Base-by-base conservation (phyloP, 2,888 invertebrate species). In the Dendrolimus pini region DNA sequence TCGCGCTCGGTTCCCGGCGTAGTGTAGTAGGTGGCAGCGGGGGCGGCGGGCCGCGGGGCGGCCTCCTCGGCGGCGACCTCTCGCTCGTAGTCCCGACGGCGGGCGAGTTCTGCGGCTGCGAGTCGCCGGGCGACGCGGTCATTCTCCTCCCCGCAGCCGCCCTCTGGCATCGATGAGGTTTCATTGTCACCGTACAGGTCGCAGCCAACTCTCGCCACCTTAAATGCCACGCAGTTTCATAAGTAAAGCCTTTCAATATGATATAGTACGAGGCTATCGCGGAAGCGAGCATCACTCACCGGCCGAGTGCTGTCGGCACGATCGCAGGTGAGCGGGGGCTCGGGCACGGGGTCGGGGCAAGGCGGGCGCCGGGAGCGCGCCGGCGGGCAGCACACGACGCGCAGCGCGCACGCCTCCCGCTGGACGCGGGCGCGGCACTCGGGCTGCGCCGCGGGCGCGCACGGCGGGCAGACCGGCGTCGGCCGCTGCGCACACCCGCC, bases 401-500 rank as follows among this genome's bases (percentile, higher is more conserved):
- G 71, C 62, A 61, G 55, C 18, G 68, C 73, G 56, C 59, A 58
- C 54, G 54, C 56, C 56, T 60, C 57, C 13, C 57, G 52, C 9
- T 55, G 58, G 42, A 54, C 55, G 41, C 30, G 62, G 30, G 56
- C 66, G 61, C 66, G 65, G 64, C 70, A 68, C 41, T 60, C 47
- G 62, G 65, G 55, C 56, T 53, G 41, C 13, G 56, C 52, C 6
- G 9, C 52, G 10, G 54, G 58, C 58, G 14, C 41, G 59, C 53
- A 56, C 59, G 30, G 69, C 65, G 18, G 62, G 62, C 62, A 60
- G 66, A 59, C 42, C 59, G 56, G 56, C 74, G 61, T 9, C 2
- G 54, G 57, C 69, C 14, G 3, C 52, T 30, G 72, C 59, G 71
- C 83, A 83, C 53, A 69, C 70, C 54, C 78, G 77, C 60, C 83